These are phyloP conservation scores for Pelusios castaneus DNA, from an alignment of 2,113 vertebrate species.

Conservation along the genomic window DNA sequence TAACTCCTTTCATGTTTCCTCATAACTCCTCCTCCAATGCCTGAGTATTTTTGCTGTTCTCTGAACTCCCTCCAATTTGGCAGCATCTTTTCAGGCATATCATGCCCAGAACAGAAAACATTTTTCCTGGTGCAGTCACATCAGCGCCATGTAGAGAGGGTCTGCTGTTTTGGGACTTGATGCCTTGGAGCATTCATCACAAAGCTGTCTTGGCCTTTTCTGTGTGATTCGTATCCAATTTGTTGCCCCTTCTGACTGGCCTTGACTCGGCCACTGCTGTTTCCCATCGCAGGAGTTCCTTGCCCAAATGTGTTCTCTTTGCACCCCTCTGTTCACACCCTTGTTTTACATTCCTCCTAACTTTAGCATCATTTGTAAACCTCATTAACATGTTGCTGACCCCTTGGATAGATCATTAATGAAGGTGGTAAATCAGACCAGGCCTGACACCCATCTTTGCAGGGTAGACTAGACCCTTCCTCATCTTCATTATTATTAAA, in stretches of 20 bases:
- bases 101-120: rapidly evolving
- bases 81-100: neutral
- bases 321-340: neutral
- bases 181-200: neutral
- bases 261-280: neutral
- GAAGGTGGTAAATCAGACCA: neutral
- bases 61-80: neutral
- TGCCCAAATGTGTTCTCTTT: neutral
- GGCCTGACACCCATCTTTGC: neutral
- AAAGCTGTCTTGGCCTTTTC: neutral
- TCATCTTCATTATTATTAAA: neutral
- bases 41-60: neutral
- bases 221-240: neutral
- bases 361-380: neutral
- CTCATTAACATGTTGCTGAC: neutral
- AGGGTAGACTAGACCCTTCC: neutral
- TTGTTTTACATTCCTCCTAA: neutral
- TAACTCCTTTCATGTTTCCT: neutral
- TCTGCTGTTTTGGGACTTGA: neutral
- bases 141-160: neutral
- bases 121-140: neutral
- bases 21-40: neutral
- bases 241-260: neutral
- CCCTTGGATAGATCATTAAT: neutral
- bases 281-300: neutral